A percentile compares a stretch with the other conserved stretches of the same genome.
These are phyloP conservation scores for Brachyistius frenatus DNA, from an alignment of 2,113 vertebrate genomes.

Conservation along the genomic window DNA sequence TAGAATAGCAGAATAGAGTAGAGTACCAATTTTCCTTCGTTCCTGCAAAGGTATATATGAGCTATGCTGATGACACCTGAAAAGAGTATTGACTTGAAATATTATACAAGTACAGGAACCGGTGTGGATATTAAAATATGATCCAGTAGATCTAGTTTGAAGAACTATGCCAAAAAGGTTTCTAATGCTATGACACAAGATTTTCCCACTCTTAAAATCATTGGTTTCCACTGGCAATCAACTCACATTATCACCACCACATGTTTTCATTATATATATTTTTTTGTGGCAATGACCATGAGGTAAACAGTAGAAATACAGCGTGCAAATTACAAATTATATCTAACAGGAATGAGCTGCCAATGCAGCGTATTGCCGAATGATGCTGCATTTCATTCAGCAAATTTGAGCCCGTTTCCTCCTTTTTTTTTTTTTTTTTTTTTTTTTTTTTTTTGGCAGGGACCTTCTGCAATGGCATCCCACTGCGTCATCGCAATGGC, in stretches of 20 bases:
- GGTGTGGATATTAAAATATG: too few relatives aligned
- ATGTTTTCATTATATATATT: background rate
- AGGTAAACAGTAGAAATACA: background rate
- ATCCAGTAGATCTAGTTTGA: too few relatives aligned
- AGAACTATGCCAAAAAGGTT: too few relatives aligned
- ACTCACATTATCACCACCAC: too few relatives aligned
- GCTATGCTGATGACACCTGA: background rate
- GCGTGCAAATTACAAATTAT: background rate
- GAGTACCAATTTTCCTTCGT: background rate
- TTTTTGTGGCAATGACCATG: background rate
- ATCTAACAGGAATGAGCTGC: background rate
- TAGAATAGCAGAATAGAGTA: too few relatives aligned
- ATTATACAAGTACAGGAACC: too few relatives aligned
- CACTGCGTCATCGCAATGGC: conserved; percentile 1
- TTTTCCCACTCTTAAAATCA: too few relatives aligned
- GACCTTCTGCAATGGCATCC: conserved; percentile 8
- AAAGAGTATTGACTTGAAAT: background rate
- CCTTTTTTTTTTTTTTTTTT: background rate
- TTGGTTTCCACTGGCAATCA: too few relatives aligned
- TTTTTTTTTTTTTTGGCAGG: background rate
- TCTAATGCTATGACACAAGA: too few relatives aligned
- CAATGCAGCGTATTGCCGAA: background rate
- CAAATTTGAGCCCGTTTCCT: background rate
- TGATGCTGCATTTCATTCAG: conserved; percentile 15
- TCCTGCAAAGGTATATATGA: background rate